Conservation (phyloP, 37 sponge, comb jelly and placozoan genomes). For the Diacarnus erythraeanus region DNA sequence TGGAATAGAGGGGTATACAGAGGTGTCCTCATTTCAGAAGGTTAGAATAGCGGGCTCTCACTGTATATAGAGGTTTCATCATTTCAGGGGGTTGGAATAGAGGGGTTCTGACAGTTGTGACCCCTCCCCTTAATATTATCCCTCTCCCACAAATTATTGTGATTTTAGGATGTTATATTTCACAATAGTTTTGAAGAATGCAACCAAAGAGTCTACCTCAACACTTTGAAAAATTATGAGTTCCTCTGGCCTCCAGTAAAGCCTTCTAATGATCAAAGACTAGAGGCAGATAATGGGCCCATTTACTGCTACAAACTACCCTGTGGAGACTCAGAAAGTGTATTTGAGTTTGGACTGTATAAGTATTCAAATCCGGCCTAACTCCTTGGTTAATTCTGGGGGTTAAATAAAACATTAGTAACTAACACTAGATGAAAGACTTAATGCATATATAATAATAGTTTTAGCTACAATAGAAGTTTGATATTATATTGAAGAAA, state of each 20-base stretch:
- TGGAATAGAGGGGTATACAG: too few relatives aligned
- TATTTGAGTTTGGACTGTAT: conserved; percentile 5
- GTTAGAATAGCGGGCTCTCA: too few relatives aligned
- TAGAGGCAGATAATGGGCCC: background rate
- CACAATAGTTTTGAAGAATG: conserved; percentile 11
- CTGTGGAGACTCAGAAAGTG: conserved; percentile 4
- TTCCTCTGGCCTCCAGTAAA: background rate
- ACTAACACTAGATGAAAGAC: too few relatives aligned
- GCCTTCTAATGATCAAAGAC: background rate
- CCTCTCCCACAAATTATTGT: background rate
- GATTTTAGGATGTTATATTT: background rate
- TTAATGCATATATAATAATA: too few relatives aligned
- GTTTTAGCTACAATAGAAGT: too few relatives aligned
- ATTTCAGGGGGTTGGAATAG: too few relatives aligned
- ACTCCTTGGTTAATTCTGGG: too few relatives aligned
- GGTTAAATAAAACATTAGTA: too few relatives aligned
- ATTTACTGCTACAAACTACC: background rate
- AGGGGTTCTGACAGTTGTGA: too few relatives aligned
- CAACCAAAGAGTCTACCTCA: background rate
- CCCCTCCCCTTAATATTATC: background rate
- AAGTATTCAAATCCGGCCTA: background rate
- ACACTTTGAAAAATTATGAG: background rate
- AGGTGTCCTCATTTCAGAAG: too few relatives aligned
- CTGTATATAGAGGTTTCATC: too few relatives aligned
- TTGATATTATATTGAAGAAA: too few relatives aligned